Evolutionary conservation across 2,888 invertebrate species (phyloP).

Genomic region (Neria commutata): DNA sequence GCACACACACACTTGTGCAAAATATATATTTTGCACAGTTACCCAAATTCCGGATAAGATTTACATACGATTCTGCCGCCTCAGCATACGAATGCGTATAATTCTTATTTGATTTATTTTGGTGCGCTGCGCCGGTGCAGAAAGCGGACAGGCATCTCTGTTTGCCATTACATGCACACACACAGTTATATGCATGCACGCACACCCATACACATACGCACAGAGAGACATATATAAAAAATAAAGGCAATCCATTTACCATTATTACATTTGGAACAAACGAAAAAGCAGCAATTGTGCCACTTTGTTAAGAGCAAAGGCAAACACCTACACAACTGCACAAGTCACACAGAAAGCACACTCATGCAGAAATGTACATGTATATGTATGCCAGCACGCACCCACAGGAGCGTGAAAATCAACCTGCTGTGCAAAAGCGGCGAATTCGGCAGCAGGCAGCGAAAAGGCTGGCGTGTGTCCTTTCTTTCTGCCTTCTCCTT

Average conservation of each 20-base stretch:
- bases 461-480: conserved; percentile 22
- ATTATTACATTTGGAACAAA: conserved; percentile 11
- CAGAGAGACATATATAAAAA: conserved; percentile 13
- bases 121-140: conserved; percentile 5
- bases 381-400: conserved; percentile 22
- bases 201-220: conserved; percentile 20
- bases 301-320: conserved; percentile 38
- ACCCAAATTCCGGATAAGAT: conserved; percentile 44
- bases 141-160: background rate
- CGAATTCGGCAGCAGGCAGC: conserved; percentile 34
- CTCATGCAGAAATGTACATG: conserved; percentile 13
- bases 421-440: conserved; percentile 43
- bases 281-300: conserved; percentile 40
- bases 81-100: conserved; percentile 57
- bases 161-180: too few species aligned
- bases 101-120: conserved; percentile 56
- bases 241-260: conserved; percentile 6
- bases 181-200: too few species aligned
- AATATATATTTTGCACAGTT: conserved; percentile 54
- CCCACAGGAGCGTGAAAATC: conserved; percentile 35
- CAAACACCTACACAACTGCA: conserved; percentile 15
- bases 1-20: conserved; percentile 32
- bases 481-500: conserved; percentile 1
- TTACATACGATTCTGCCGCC: conserved; percentile 42
- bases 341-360: background rate